phyloP scores from a whole-genome alignment of 2,888 invertebrate genomes.

The Dolichomitus sp. region DNA sequence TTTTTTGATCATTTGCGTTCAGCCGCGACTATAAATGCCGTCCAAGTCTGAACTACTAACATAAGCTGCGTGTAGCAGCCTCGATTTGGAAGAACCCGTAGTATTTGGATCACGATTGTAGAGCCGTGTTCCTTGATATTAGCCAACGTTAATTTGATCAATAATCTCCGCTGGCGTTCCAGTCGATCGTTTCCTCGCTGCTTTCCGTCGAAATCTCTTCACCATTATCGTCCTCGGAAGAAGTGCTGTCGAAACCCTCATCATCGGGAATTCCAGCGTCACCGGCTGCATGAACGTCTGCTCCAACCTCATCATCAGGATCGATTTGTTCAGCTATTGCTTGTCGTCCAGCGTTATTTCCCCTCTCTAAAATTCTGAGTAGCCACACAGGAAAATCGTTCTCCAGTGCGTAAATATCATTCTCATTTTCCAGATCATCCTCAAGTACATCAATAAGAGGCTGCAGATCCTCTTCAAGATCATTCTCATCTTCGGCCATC shows the following conservation, averaged over 20 bases:
- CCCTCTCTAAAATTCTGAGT: conserved; percentile 78
- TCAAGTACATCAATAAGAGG: conserved; percentile 79
- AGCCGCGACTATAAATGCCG: conserved; percentile 2
- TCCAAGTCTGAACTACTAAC: neutral
- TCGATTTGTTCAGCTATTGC: conserved; percentile 56
- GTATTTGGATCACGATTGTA: neutral
- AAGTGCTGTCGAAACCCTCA: conserved; percentile 73
- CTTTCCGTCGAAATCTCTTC: conserved; percentile 47
- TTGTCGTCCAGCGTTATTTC: conserved; percentile 68
- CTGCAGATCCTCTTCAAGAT: conserved; percentile 77
- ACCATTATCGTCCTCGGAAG: conserved; percentile 67
- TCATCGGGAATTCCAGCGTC: conserved; percentile 60
- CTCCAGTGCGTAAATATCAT: conserved; percentile 79
- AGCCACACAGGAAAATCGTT: conserved; percentile 81
- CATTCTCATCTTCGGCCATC: conserved; percentile 77
- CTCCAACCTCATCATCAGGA: conserved; percentile 67
- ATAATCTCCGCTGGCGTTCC: conserved; percentile 58
- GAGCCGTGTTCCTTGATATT: neutral
- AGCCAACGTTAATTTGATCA: conserved; percentile 3
- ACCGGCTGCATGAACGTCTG: conserved; percentile 44
- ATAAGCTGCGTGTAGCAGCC: neutral
- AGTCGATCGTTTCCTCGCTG: conserved; percentile 54
- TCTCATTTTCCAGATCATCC: conserved; percentile 81
- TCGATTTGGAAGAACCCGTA: conserved; percentile 35
- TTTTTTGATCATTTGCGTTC: conserved; percentile 10